phyloP scores from a whole-genome alignment of 2,113 vertebrate species.

The Planiliza haematocheilus region DNA sequence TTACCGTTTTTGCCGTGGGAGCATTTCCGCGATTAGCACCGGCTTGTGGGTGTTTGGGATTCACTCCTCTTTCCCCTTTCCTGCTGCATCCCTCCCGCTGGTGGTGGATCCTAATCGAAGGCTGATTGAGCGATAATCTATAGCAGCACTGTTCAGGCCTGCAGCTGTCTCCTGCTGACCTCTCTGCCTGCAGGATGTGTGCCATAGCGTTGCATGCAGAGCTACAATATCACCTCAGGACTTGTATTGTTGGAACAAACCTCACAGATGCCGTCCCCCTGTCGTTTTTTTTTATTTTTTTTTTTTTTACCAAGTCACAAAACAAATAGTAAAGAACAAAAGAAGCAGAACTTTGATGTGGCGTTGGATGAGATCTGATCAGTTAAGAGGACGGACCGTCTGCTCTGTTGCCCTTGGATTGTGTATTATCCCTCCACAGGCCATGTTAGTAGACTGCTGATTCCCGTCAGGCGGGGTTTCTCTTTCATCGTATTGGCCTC shows the following conservation, averaged over 20 bases:
- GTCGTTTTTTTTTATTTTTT: slow-evolving; percentile 19
- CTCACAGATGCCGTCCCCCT: slow-evolving; percentile 6
- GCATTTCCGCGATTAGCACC: slow-evolving; percentile 78
- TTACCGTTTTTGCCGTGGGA: slow-evolving; percentile 79
- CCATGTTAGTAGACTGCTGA: slow-evolving; percentile 69
- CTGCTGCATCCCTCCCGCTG: slow-evolving; percentile 53
- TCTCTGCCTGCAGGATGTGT: slow-evolving; percentile 60
- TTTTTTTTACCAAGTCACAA: slow-evolving; percentile 32
- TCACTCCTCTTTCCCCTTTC: slow-evolving; percentile 42
- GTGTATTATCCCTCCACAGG: slow-evolving; percentile 59
- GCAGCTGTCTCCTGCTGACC: slow-evolving; percentile 66
- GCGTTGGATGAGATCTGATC: slow-evolving; percentile 50
- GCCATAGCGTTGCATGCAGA: slow-evolving; percentile 49
- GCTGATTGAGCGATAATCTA: slow-evolving; percentile 85
- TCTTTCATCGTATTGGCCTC: slow-evolving; percentile 53
- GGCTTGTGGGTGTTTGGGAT: slow-evolving; percentile 68
- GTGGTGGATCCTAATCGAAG: slow-evolving; percentile 72
- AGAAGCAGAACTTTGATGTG: slow-evolving; percentile 24
- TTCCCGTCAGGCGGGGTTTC: slow-evolving; percentile 74
- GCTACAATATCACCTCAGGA: slow-evolving; percentile 39
- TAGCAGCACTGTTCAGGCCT: slow-evolving; percentile 66
- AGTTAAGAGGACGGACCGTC: slow-evolving; percentile 50
- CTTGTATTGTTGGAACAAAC: slow-evolving; percentile 15
- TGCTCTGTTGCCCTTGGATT: slow-evolving; percentile 63
- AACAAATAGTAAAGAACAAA: slow-evolving; percentile 35